These are phyloP conservation scores for Idaea biselata DNA, from an alignment of 2,888 invertebrate genomes.

Conservation along the genomic window DNA sequence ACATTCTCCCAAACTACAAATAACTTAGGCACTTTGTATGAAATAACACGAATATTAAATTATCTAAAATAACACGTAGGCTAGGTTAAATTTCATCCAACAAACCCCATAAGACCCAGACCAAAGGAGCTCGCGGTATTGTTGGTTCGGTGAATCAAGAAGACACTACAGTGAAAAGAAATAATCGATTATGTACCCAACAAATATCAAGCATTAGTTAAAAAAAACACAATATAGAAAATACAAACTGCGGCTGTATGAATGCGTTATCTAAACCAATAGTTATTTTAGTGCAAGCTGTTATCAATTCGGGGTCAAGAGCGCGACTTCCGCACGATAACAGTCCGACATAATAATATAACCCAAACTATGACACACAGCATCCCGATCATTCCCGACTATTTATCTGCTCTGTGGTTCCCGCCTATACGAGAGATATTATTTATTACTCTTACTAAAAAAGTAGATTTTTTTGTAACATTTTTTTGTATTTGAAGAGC, in stretches of 20 bases:
- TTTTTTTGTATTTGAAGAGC: constrained; percentile 38
- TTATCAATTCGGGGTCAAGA: constrained; percentile 74
- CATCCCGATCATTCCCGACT: constrained; percentile 48
- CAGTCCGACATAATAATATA: constrained; percentile 26
- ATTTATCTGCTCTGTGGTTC: too few relatives aligned
- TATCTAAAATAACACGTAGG: too few relatives aligned
- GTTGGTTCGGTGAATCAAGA: too few relatives aligned
- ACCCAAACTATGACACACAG: constrained; percentile 47
- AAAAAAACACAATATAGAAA: constrained; percentile 3
- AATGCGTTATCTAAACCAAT: constrained; percentile 39
- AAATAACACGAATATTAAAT: too few relatives aligned
- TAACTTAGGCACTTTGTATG: too few relatives aligned
- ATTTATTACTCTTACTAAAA: constrained; percentile 45
- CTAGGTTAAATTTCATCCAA: too few relatives aligned
- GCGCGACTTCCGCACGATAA: constrained; percentile 71
- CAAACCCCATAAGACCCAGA: too few relatives aligned
- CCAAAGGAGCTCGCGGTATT: too few relatives aligned
- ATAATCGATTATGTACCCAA: not conserved
- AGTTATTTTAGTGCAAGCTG: constrained; percentile 52
- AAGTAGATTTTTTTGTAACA: constrained; percentile 44
- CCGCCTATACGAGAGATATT: too few relatives aligned
- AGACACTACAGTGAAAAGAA: too few relatives aligned
- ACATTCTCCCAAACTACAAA: too few relatives aligned
- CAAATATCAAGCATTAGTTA: not conserved
- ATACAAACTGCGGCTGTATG: constrained; percentile 25